Base-by-base conservation (phyloP, 1,140 invertebrate species). In the Diabrotica undecimpunctata region DNA sequence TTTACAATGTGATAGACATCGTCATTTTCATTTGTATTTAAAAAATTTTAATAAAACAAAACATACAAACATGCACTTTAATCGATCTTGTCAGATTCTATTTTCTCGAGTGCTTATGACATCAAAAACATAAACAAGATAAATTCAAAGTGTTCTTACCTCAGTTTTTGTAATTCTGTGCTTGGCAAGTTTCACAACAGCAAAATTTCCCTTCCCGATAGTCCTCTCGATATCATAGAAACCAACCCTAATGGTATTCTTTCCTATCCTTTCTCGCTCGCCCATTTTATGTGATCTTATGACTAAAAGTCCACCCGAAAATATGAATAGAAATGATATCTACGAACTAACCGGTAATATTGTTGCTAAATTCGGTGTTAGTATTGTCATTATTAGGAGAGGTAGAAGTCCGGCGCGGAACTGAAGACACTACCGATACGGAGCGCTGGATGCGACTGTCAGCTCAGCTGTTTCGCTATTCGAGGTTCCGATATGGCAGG, bases 181-280 rank as follows among this genome's bases (percentile, higher is more conserved):
- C 80, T 92, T 91, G 73, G 95, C 97, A 81, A 97, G 86, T 85
- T 98, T 99, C 69, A 99, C 97, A 75, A 98, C 93, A 65, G 97
- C 96, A 85, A 98, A 99, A 85, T 99, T 99, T 65, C 97, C 97
- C 83, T 98, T 98, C 73, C 97, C 94, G 76, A 99, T 98, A 65
- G 95, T 98, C 77, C 90, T 88, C 78, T 96, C 94, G 75, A 98
- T 90, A 81, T 97, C 94, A 80, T 98, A 98, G 85, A 96, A 96
- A 74, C 96, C 96, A 74, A 98, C 93, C 74, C 94, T 87, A 75
- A 96, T 92, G 63, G 93, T 86, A 80, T 88, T 89, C 79, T 91
- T 90, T 70, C 79, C 78, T 75, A 81, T 81, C 76, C 83, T 80
- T 72, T 84, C 83, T 36, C 84, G 79, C 63, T 85, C 83, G 76